Conservation (phyloP, 2,888 invertebrate genomes). For the Pandemis heparana region DNA sequence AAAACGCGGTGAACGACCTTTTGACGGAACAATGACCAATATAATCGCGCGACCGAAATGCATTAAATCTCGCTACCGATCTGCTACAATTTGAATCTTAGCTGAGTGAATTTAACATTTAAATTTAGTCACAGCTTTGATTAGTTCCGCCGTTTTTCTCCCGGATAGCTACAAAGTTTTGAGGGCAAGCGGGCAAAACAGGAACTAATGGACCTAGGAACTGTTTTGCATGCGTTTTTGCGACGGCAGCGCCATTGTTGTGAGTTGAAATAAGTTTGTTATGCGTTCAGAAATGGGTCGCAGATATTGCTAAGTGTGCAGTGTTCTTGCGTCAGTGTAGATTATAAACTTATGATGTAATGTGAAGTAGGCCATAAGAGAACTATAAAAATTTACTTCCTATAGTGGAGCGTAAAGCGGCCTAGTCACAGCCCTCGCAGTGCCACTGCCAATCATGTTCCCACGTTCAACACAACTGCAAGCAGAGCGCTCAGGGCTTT, state of each 20-base stretch:
- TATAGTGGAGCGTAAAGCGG: not conserved
- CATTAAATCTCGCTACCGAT: not conserved
- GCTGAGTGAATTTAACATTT: not conserved
- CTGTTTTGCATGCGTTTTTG: not conserved
- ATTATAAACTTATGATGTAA: slow-evolving; percentile 19
- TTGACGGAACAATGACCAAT: slow-evolving; percentile 46
- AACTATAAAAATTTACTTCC: slow-evolving; percentile 15
- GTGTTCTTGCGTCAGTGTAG: slow-evolving; percentile 20
- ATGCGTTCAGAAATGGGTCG: slow-evolving; percentile 34
- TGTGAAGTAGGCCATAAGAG: slow-evolving; percentile 16
- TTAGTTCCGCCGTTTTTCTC: not conserved
- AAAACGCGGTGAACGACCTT: slow-evolving; percentile 46
- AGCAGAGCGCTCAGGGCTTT: no score
- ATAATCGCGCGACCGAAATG: slow-evolving; percentile 3
- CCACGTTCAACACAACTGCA: no score
- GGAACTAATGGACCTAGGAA: not conserved
- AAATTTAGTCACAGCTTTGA: not conserved
- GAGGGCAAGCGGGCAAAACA: not conserved
- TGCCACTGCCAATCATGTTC: no score
- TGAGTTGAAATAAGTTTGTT: slow-evolving; percentile 22
- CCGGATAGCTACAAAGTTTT: slow-evolving; percentile 6
- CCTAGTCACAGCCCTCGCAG: no score
- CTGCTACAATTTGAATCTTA: slow-evolving; percentile 17
- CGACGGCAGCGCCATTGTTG: not conserved
- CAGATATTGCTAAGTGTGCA: slow-evolving; percentile 28